Evolutionary conservation across 53 echinoderm and acorn worm species (phyloP).

Genomic region (Luidia sarsii): DNA sequence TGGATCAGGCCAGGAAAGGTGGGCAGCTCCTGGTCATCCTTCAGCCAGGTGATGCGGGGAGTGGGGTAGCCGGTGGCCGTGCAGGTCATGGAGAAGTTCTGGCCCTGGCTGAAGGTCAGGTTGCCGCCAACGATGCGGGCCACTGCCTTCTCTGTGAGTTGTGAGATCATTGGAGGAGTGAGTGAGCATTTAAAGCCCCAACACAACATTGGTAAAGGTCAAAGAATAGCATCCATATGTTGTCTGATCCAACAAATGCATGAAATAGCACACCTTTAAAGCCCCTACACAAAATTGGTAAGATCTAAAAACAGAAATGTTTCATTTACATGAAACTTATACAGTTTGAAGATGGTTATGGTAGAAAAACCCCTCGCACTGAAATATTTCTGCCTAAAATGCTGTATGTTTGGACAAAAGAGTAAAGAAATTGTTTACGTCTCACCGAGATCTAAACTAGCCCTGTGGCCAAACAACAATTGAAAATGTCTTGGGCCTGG

Average conservation of each 20-base stretch:
- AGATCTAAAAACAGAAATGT: too few relatives aligned
- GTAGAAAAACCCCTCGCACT: neutral
- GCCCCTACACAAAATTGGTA: too few relatives aligned
- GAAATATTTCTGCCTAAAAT: neutral
- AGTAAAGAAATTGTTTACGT: too few relatives aligned
- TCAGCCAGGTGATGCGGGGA: slow-evolving; percentile 77
- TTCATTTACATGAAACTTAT: too few relatives aligned
- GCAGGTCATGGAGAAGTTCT: slow-evolving; percentile 83
- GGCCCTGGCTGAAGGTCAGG: slow-evolving; percentile 70
- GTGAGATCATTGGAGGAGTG: too few relatives aligned
- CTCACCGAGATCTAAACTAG: too few relatives aligned
- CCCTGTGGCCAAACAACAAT: too few relatives aligned
- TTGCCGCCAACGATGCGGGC: slow-evolving; percentile 54
- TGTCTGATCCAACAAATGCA: too few relatives aligned
- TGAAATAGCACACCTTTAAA: too few relatives aligned
- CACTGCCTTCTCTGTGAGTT: slow-evolving; percentile 53
- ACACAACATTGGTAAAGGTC: too few relatives aligned
- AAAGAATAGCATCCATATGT: too few relatives aligned
- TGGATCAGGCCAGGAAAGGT: slow-evolving; percentile 52
- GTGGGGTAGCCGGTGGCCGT: slow-evolving; percentile 75
- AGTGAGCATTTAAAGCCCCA: neutral
- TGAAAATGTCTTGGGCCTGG: neutral
- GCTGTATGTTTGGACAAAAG: neutral
- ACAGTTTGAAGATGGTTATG: too few relatives aligned
- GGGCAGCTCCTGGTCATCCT: slow-evolving; percentile 76